These are phyloP conservation scores for Apocheima hispidaria DNA, from an alignment of 2,888 invertebrate species.

Conservation along the genomic window DNA sequence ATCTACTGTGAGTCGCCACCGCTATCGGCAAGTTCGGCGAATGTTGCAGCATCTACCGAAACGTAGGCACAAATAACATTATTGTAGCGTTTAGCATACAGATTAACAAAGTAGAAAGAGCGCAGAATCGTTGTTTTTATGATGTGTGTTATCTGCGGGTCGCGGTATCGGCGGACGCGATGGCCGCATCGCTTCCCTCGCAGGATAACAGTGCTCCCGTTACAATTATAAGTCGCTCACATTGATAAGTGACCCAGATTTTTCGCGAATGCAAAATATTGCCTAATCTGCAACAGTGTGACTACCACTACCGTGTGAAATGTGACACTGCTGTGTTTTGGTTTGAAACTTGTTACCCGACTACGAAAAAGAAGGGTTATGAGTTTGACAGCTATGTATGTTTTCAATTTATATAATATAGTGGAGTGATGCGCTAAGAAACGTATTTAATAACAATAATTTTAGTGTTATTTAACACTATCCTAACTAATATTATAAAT, in stretches of 20 bases:
- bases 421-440: too few species aligned
- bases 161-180: constrained; percentile 66
- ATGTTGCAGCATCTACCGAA: background rate
- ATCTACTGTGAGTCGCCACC: background rate
- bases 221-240: constrained; percentile 40
- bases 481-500: too few species aligned
- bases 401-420: too few species aligned
- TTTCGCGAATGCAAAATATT: constrained; percentile 33
- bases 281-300: background rate
- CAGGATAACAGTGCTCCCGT: constrained; percentile 41
- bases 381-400: too few species aligned
- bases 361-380: too few species aligned
- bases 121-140: constrained; percentile 57
- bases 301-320: too few species aligned
- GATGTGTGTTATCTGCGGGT: constrained; percentile 63
- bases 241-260: constrained; percentile 53
- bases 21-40: constrained; percentile 12
- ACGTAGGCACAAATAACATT: background rate
- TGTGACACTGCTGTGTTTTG: background rate
- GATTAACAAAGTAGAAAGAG: constrained; percentile 4
- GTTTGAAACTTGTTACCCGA: too few species aligned
- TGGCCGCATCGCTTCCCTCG: constrained; percentile 66
- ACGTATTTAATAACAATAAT: too few species aligned
- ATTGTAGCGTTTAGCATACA: background rate
- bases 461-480: too few species aligned